Conservation (phyloP, 92 coral and sea anemone species). For the Porites lobata region DNA sequence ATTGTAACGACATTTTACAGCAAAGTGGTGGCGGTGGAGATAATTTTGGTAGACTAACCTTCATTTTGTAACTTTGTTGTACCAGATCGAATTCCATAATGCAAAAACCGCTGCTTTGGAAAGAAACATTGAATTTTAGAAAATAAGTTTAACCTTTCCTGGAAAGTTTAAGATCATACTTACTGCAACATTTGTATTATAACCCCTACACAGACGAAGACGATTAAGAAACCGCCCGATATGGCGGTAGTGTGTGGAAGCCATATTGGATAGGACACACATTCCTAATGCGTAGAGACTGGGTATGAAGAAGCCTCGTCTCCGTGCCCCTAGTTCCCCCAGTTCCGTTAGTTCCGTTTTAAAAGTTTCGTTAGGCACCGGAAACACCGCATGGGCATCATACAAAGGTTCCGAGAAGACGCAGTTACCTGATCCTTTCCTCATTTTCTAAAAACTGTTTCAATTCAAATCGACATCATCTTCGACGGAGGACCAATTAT, state of each 20-base stretch:
- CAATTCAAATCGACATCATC: too few relatives aligned
- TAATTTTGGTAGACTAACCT: constrained; percentile 41
- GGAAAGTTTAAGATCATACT: constrained; percentile 33
- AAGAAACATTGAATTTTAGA: constrained; percentile 17
- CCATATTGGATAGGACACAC: constrained; percentile 62
- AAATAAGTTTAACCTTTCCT: not conserved
- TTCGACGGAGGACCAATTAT: too few relatives aligned
- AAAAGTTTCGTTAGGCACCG: too few relatives aligned
- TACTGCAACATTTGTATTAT: constrained; percentile 52
- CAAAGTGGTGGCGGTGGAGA: not conserved
- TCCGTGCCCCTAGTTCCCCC: not conserved
- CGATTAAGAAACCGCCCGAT: constrained; percentile 84
- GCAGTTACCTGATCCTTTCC: too few relatives aligned
- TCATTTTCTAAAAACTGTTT: too few relatives aligned
- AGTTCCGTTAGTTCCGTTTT: not conserved
- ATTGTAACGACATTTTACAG: not conserved
- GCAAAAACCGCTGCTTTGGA: constrained; percentile 28
- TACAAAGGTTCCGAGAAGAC: too few relatives aligned
- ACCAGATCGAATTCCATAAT: constrained; percentile 37
- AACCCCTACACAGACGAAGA: constrained; percentile 66
- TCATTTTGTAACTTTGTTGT: constrained; percentile 35
- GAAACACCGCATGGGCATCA: too few relatives aligned
- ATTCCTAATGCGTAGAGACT: constrained; percentile 3
- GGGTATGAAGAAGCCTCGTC: constrained; percentile 25
- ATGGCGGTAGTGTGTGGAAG: constrained; percentile 68